Conservation (phyloP, 2,113 vertebrate genomes). For the Mandrillus leucophaeus region DNA sequence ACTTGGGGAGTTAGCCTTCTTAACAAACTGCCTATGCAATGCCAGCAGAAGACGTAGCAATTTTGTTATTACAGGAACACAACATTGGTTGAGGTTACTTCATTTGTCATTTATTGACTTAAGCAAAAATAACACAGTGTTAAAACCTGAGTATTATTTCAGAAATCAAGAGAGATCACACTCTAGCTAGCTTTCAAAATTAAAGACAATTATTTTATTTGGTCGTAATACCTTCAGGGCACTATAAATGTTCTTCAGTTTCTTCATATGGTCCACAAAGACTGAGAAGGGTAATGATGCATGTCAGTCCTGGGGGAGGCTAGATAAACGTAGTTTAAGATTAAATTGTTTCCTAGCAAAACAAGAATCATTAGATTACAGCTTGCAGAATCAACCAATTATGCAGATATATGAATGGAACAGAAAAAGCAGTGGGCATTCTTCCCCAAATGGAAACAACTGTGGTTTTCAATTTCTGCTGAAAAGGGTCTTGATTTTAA, state of each 20-base stretch:
- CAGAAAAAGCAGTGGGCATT: conserved; percentile 46
- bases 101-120: conserved; percentile 40
- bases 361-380: conserved; percentile 66
- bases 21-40: neutral
- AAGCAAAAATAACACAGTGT: neutral
- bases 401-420: conserved; percentile 49
- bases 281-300: conserved; percentile 62
- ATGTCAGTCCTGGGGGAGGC: conserved; percentile 50
- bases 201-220: conserved; percentile 29
- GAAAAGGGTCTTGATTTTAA: conserved; percentile 73
- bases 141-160: neutral
- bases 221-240: neutral
- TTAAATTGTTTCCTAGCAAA: conserved; percentile 69
- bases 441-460: conserved; percentile 70
- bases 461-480: conserved; percentile 76
- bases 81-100: conserved; percentile 5
- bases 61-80: conserved; percentile 19
- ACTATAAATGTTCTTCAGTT: conserved; percentile 41
- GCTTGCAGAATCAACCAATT: conserved; percentile 68
- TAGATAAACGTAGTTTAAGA: conserved; percentile 63
- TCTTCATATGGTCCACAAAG: conserved; percentile 52
- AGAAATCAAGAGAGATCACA: conserved; percentile 8
- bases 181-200: neutral
- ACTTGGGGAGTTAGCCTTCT: conserved; percentile 17
- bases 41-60: neutral